Evolutionary conservation across 2,113 vertebrate genomes (phyloP).

Genomic region (Ginglymostoma cirratum): DNA sequence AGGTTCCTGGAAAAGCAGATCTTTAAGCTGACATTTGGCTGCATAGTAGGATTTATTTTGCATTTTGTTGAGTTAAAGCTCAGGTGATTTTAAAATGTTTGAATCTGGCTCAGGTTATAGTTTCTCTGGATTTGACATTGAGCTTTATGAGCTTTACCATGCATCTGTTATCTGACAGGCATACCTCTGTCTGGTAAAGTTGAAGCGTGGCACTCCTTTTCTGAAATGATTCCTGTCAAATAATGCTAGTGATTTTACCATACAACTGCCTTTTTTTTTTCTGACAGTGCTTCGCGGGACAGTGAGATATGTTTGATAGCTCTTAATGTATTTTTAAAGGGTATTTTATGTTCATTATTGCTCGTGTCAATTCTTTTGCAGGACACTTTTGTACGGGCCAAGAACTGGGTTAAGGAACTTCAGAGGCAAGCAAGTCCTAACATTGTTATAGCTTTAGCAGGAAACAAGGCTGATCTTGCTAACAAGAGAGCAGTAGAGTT

Average conservation of each 20-base stretch:
- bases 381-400: conserved; percentile 97
- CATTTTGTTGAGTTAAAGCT: background rate
- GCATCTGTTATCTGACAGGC: background rate
- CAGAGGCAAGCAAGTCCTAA: conserved; percentile 99
- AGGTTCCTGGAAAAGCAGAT: background rate
- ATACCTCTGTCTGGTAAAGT: background rate
- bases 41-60: background rate
- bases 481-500: conserved; percentile 95
- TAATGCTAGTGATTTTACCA: background rate
- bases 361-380: conserved; percentile 54
- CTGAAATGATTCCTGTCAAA: background rate
- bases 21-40: background rate
- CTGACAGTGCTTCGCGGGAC: background rate
- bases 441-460: conserved; percentile 98
- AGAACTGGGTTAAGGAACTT: conserved; percentile 99
- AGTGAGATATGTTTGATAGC: background rate
- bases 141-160: background rate
- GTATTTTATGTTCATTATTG: background rate
- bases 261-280: background rate
- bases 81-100: background rate
- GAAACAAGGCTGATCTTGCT: conserved; percentile 95
- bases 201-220: background rate
- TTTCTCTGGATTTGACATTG: background rate
- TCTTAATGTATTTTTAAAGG: background rate
- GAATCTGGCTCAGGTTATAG: background rate